Evolutionary conservation across 30 jellyfish, hydroid and myxozoan genomes (phyloP).

Genomic region (Pelagia noctiluca): DNA sequence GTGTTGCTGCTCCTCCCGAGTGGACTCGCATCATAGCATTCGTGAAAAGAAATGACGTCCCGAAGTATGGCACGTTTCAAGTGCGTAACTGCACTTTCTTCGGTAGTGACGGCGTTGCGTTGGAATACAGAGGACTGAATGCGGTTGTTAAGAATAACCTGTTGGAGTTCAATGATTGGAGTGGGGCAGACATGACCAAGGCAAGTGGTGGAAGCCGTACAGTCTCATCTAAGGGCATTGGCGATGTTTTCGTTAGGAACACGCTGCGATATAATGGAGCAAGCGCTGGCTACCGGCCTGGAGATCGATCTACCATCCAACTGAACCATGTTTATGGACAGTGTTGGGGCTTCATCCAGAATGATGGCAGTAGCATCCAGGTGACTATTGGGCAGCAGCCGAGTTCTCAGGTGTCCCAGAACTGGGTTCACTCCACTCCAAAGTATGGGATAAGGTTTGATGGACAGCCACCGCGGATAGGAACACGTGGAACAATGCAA

Average conservation of each 20-base stretch:
- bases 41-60: not conserved
- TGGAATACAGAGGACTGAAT: slow-evolving; percentile 29
- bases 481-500: slow-evolving; percentile 29
- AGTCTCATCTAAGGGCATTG: slow-evolving; percentile 10
- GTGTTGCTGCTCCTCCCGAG: slow-evolving; percentile 10
- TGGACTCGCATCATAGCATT: slow-evolving; percentile 24
- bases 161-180: slow-evolving; percentile 40
- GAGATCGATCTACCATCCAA: not conserved
- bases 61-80: slow-evolving; percentile 34
- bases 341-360: slow-evolving; percentile 54
- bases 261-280: slow-evolving; percentile 55
- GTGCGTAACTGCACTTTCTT: slow-evolving; percentile 23
- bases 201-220: slow-evolving; percentile 13
- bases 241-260: slow-evolving; percentile 20
- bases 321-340: slow-evolving; percentile 24
- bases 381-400: slow-evolving; percentile 5
- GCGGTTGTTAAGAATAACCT: slow-evolving; percentile 26
- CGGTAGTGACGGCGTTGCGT: slow-evolving; percentile 55
- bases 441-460: slow-evolving; percentile 57
- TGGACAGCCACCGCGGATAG: slow-evolving; percentile 60
- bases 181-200: slow-evolving; percentile 45
- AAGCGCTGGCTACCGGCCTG: slow-evolving; percentile 46
- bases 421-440: slow-evolving; percentile 53
- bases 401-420: not conserved
- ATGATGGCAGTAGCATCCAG: slow-evolving; percentile 51